Percentiles rank a stretch among this genome's conserved stretches.
Conservation (phyloP, 2,888 invertebrate genomes). For the Choristoneura rosaceana region DNA sequence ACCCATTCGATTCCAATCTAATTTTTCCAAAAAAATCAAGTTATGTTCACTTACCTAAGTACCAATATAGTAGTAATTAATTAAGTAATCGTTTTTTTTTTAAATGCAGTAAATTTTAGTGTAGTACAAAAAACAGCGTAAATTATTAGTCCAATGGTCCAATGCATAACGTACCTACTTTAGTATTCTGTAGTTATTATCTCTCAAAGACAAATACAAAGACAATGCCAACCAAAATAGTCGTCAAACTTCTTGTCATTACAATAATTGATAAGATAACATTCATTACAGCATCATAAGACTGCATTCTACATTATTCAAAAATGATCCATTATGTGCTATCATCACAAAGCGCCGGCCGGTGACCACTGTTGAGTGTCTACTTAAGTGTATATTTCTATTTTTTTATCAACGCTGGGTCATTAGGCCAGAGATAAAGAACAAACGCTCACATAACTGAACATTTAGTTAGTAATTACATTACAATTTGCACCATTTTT, state of each 20-base stretch:
- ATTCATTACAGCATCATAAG: constrained; percentile 16
- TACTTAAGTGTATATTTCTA: neutral
- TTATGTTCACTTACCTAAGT: too few species aligned
- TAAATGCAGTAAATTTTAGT: too few species aligned
- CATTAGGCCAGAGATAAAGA: constrained; percentile 29
- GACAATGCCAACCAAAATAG: constrained; percentile 3
- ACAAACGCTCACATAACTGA: constrained; percentile 10
- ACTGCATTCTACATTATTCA: constrained; percentile 5
- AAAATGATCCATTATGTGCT: constrained; percentile 28
- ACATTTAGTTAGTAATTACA: neutral
- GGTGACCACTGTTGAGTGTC: constrained; percentile 20
- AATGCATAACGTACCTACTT: neutral
- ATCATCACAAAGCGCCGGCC: constrained; percentile 14
- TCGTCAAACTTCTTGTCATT: constrained; percentile 11
- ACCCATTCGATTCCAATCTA: too few species aligned
- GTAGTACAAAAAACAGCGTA: too few species aligned
- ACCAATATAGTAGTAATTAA: too few species aligned
- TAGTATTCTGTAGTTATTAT: neutral
- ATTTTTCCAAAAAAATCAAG: too few species aligned
- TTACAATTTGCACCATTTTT: neutral
- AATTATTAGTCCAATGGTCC: too few species aligned
- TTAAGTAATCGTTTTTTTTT: too few species aligned
- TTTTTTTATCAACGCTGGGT: constrained; percentile 27
- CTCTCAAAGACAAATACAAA: neutral
- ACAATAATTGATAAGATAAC: constrained; percentile 16